Base-by-base conservation (phyloP, 2,888 invertebrate genomes). In the Barypeithes pellucidus region DNA sequence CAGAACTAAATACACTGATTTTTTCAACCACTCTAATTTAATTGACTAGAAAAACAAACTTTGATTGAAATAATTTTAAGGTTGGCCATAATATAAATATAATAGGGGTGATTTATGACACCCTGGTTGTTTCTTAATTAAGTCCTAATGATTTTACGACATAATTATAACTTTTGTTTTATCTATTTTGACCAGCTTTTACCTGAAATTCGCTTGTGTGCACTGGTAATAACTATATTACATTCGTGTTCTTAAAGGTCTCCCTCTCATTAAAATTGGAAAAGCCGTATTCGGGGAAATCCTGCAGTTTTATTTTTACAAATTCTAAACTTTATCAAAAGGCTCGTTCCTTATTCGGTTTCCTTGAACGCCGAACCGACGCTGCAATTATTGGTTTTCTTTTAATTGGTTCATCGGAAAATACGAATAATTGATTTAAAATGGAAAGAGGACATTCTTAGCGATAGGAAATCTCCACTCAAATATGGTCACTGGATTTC, bases 171-270 rank as follows among this genome's bases (percentile, higher is more conserved):
- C n/a, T n/a, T n/a, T n/a, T n/a, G n/a, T n/a, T n/a, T n/a, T n/a
- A n/a, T n/a, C n/a, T n/a, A n/a, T n/a, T n/a, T n/a, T n/a, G n/a
- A n/a, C n/a, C n/a, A n/a, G n/a, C n/a, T n/a, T n/a, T n/a, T n/a
- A n/a, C n/a, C n/a, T n/a, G n/a, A n/a, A n/a, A n/a, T n/a, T n/a
- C n/a, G n/a, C n/a, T n/a, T n/a, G n/a, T n/a, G n/a, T n/a, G n/a
- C n/a, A n/a, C n/a, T n/a, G n/a, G n/a, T 33, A 54, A 54, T 54
- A 33, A 54, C 54, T 54, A 16, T 54, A 33, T 54, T 54, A 54
- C 22, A 24, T 47, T 24, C 24, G 52, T 54, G 22, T 54, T 33
- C 14, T 12, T 33, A 54, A 54, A 54, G 33, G 29, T 2, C 24
- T 20, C 54, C 33, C 29, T 33, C 54, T 54, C 33, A 54, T 54